Evolutionary conservation across 2,797 vertebrate species (phyloP), one percentile per base, ranked within the genome.

Genomic region (Sandelia bainsii): DNA sequence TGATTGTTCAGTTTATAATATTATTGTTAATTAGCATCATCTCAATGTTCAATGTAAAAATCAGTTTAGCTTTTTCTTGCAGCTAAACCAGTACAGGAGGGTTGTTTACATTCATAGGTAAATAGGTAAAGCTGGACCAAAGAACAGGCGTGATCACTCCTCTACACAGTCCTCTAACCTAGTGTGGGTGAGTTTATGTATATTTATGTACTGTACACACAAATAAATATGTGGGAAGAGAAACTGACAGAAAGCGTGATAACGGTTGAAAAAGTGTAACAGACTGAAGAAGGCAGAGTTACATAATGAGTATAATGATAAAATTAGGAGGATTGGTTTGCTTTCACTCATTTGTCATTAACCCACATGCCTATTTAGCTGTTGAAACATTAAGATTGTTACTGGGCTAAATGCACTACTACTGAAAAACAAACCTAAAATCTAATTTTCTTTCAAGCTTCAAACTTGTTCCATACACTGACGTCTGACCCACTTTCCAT

Each of bases 401-500:
- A 25, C 44, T 45, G n/a, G 40, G 34, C 32, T 52, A 17, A 56
- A 7, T 19, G 16, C 6, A 27, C 17, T 64, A 19, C 32, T 1
- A 22, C 40, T 6, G 6, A 25, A 56, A 49, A 17, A 34, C 27
- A 7, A n/a, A n/a, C n/a, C n/a, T 4, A 19, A 49, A 27, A 16
- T 20, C 25, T 4, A 14, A 52, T 56, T 39, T 25, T 52, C 22
- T 16, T 66, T 17, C 62, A 8, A 60, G 29, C 17, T 50, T 46
- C 13, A 48, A 62, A 59, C n/a, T 32, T 54, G 56, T 79, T 78
- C 70, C 51, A 68, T 82, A 65, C 59, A 59, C 37, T 45, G 62
- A 72, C 49, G 40, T 20, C 51, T 80, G 80, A 63, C 73, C 76
- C 69, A 62, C 45, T 80, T 86, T 69, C 6, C 9, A 65, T 53